These are phyloP conservation scores for crab-eating macaque (Macaca fascicularis) DNA, from an alignment of 2,113 vertebrate species.

Conservation along the genomic window T2T-MFA8v1.1 NC_088388.1:28682001-28682500, in stretches of 20 bases:
- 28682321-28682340: background rate
- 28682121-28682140: background rate
- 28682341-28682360: background rate
- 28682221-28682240: background rate
- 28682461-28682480: background rate
- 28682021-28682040: background rate
- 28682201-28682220: background rate
- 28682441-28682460: conserved; percentile 20
- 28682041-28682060: background rate
- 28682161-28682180: background rate
- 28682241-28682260: background rate
- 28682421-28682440: background rate
- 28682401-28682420: background rate
- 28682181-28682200: background rate
- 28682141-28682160: background rate
- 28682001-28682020: background rate
- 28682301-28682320: conserved; percentile 6
- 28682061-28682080: background rate
- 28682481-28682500: conserved; percentile 31
- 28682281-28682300: background rate
- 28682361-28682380: background rate
- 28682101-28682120: background rate
- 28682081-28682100: background rate
- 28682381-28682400: background rate
- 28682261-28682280: background rate